A percentile compares a stretch with the other conserved stretches of the same genome.
Evolutionary conservation across 1,140 invertebrate genomes (phyloP).

Genomic region (Macrobrachium rosenbergii): DNA sequence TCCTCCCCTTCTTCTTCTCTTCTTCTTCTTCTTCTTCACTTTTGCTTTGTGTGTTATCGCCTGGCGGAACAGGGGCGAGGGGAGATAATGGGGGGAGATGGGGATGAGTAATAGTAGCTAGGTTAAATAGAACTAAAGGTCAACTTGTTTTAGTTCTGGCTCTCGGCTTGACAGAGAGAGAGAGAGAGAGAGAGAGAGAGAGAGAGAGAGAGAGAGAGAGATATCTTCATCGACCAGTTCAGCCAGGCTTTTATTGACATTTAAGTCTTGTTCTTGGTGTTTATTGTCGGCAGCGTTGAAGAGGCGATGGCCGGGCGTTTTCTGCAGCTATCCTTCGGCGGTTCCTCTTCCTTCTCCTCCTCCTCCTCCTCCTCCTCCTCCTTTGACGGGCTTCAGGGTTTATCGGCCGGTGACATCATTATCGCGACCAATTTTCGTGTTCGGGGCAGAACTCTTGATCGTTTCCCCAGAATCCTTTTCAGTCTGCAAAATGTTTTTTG

Average conservation of each 20-base stretch:
- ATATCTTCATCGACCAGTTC: slow-evolving; percentile 37
- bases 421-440: not conserved
- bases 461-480: too few species aligned
- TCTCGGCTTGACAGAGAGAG: too few species aligned
- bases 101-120: too few species aligned
- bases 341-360: too few species aligned
- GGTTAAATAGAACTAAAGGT: not conserved
- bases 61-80: too few species aligned
- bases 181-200: not conserved
- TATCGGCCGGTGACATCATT: slow-evolving; percentile 18
- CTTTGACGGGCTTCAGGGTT: too few species aligned
- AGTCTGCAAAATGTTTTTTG: too few species aligned
- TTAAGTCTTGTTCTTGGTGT: slow-evolving; percentile 43
- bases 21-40: too few species aligned
- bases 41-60: too few species aligned
- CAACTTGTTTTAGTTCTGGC: not conserved
- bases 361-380: too few species aligned
- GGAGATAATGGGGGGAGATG: too few species aligned
- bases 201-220: not conserved
- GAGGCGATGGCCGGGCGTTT: not conserved
- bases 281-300: slow-evolving; percentile 23
- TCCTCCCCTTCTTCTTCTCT: too few species aligned
- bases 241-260: slow-evolving; percentile 23
- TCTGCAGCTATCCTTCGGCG: not conserved
- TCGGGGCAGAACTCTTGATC: not conserved